Evolutionary conservation across 2,888 invertebrate species (phyloP), one percentile per base, ranked within the genome.

Genomic region (Amphimallon solstitiale): DNA sequence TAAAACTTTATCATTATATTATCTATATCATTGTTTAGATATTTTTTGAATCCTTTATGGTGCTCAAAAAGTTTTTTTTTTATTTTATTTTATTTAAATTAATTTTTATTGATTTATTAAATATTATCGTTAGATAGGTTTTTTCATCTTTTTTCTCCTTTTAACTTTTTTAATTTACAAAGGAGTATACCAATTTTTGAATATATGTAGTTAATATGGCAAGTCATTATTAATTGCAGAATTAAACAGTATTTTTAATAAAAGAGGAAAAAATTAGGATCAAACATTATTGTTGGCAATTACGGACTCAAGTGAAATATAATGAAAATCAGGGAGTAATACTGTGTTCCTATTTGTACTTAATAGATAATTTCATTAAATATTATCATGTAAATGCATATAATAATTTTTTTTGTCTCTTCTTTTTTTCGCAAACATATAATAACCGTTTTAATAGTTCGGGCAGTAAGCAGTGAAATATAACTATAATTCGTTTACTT

Each of bases 1-100:
- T 95, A 88, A 83, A 62, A 52, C 52, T 40, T 14, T n/a, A 19
- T 54, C 49, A 38, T 62, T 66, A 15, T 12, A 29, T 46, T 68
- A 46, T 65, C 35, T 29, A 48, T 40, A 65, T 65, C 66, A 62
- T 67, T 67, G 66, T 56, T 61, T 69, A 62, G 46, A 68, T 59
- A 67, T 61, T 66, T 68, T 65, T 71, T 74, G 72, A 76, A 77
- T 76, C 75, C 70, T 74, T 75, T 72, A 68, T 75, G 76, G 79
- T 80, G 81, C 80, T 80, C 81, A 80, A 80, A 79, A 78, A 77
- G 77, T 74, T 73, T 75, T 71, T 71, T 73, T 71, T 71, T 68
- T 59, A 61, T 63, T 59, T 66, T 38, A n/a, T 38, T 52, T 35
- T 46, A 12, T 49, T 60, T 64, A 60, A 49, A 40, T 64, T 60